Conservation (phyloP, 2,797 vertebrate species). For the Lepus oiostolus region DNA sequence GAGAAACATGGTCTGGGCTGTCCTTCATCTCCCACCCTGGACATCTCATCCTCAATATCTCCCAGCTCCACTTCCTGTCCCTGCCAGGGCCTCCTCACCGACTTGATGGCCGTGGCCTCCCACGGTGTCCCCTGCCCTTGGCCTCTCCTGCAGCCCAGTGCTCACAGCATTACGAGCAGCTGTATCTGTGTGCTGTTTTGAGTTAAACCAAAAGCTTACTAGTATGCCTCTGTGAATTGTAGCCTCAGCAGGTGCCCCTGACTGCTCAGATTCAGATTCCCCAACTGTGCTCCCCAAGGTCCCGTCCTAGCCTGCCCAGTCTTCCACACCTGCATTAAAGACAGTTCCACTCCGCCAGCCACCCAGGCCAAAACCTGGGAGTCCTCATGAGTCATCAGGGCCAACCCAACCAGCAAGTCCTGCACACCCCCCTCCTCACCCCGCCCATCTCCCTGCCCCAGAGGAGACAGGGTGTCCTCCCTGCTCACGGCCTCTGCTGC, state of each 20-base stretch:
- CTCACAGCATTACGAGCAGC: not conserved
- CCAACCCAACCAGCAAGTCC: not conserved
- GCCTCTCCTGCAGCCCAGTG: not conserved
- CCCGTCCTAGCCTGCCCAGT: not conserved
- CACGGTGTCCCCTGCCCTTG: fast-evolving
- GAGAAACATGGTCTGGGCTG: not conserved
- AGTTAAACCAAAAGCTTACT: not conserved
- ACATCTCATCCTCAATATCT: not conserved
- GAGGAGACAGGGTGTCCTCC: not conserved
- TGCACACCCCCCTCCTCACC: not conserved
- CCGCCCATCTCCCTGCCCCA: not conserved
- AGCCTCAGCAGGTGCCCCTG: not conserved
- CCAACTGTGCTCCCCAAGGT: not conserved
- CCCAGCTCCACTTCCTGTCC: not conserved
- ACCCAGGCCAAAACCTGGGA: not conserved
- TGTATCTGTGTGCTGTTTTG: not conserved
- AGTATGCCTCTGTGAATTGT: not conserved
- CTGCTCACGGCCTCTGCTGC: not conserved
- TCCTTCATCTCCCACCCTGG: not conserved
- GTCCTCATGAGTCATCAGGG: not conserved
- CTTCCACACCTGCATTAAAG: not conserved
- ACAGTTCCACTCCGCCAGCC: not conserved
- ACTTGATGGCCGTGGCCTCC: not conserved
- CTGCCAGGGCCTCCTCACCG: not conserved
- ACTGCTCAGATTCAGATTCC: not conserved